phyloP scores from a whole-genome alignment of 2,888 invertebrate genomes.

The Pandemis heparana region DNA sequence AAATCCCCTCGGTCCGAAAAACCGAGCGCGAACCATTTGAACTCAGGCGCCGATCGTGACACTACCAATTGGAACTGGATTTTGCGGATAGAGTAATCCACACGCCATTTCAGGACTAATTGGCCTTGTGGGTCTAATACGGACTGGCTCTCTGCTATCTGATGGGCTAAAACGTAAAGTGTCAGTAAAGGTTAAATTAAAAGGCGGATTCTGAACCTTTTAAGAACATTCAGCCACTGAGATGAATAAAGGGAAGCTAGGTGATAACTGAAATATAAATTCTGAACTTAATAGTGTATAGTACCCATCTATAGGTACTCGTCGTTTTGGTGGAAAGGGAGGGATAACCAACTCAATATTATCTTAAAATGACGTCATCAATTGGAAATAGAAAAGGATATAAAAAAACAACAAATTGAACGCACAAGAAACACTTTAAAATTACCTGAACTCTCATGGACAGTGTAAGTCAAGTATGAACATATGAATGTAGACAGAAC shows the following conservation, averaged over 20 bases:
- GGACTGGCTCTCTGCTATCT: constrained; percentile 71
- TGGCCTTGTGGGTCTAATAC: constrained; percentile 76
- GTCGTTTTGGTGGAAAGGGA: background rate
- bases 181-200: background rate
- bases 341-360: no score
- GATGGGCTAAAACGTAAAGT: constrained; percentile 22
- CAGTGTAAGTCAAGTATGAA: constrained; percentile 61
- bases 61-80: constrained; percentile 82
- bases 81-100: constrained; percentile 66
- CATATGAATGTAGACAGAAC: constrained; percentile 61
- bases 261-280: background rate
- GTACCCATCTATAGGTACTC: background rate
- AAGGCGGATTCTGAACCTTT: background rate
- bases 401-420: no score
- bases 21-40: constrained; percentile 93
- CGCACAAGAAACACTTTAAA: constrained; percentile 27
- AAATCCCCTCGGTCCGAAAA: constrained; percentile 93
- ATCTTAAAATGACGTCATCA: no score
- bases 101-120: constrained; percentile 73
- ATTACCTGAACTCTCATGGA: constrained; percentile 62
- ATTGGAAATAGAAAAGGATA: no score
- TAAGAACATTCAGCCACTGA: background rate
- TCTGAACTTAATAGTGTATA: background rate
- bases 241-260: background rate
- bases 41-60: constrained; percentile 72